Percentiles rank a stretch among this genome's conserved stretches.
Conservation (phyloP, 30 jellyfish, hydroid and myxozoan genomes). For the Cassiopea xamachana region DNA sequence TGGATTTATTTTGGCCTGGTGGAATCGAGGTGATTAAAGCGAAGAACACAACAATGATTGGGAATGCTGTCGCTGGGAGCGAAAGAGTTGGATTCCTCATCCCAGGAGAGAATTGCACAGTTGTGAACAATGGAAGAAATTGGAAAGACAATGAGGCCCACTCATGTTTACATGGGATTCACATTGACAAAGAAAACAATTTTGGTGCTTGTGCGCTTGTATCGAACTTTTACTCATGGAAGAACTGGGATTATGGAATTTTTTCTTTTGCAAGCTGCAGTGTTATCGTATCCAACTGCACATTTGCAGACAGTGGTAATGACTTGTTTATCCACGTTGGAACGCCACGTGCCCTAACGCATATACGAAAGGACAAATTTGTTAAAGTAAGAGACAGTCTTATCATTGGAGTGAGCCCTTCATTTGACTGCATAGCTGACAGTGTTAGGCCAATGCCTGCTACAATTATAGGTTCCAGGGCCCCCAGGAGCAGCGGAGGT, state of each 20-base stretch:
- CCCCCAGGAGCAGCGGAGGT: slow-evolving; percentile 43
- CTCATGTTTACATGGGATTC: slow-evolving; percentile 74
- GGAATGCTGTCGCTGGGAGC: slow-evolving; percentile 95
- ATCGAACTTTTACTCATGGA: slow-evolving; percentile 80
- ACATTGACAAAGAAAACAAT: slow-evolving; percentile 47
- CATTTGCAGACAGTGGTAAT: slow-evolving; percentile 75
- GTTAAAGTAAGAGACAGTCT: slow-evolving; percentile 72
- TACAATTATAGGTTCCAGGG: slow-evolving; percentile 36
- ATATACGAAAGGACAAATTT: slow-evolving; percentile 38
- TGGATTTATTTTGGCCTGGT: slow-evolving; percentile 92
- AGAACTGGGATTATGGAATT: slow-evolving; percentile 87
- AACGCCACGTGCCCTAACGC: slow-evolving; percentile 78
- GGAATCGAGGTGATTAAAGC: slow-evolving; percentile 80
- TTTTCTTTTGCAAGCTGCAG: slow-evolving; percentile 76
- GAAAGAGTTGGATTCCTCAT: slow-evolving; percentile 81
- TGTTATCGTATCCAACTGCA: slow-evolving; percentile 68
- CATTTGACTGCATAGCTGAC: slow-evolving; percentile 77
- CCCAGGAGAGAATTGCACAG: slow-evolving; percentile 78
- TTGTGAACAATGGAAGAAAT: background rate
- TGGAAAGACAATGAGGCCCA: slow-evolving; percentile 82
- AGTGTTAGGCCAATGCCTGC: slow-evolving; percentile 61
- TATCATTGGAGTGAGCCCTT: slow-evolving; percentile 84
- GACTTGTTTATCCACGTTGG: slow-evolving; percentile 61
- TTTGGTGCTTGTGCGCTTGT: slow-evolving; percentile 55
- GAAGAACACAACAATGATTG: slow-evolving; percentile 68